phyloP scores from a whole-genome alignment of 2,888 invertebrate genomes.

The Athalia cordata region DNA sequence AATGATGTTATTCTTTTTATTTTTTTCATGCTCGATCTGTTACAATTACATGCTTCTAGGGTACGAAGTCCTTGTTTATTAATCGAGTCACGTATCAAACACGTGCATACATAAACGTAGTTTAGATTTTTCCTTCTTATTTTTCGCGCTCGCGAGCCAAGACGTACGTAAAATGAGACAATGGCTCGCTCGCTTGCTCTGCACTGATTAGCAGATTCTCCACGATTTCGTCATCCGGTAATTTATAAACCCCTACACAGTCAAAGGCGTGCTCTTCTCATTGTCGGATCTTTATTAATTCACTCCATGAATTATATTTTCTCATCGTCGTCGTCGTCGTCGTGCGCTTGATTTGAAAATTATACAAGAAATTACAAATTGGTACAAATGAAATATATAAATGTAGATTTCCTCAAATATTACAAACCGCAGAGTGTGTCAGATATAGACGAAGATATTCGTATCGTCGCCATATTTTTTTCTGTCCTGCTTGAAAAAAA shows the following conservation, averaged over 20 bases:
- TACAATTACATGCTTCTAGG: neutral
- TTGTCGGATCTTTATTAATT: too few species aligned
- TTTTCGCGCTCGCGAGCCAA: neutral
- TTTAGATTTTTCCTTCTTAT: constrained; percentile 5
- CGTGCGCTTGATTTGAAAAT: too few species aligned
- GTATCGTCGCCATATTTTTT: too few species aligned
- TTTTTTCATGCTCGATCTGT: neutral
- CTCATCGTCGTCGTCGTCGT: too few species aligned
- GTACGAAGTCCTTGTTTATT: neutral
- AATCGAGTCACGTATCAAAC: constrained; percentile 26
- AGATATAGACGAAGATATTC: too few species aligned
- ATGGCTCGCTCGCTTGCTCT: neutral
- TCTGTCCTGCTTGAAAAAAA: too few species aligned
- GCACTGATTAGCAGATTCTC: constrained; percentile 35
- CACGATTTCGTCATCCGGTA: constrained; percentile 33
- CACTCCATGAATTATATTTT: too few species aligned
- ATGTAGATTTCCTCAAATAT: too few species aligned
- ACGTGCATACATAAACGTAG: neutral
- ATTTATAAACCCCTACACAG: constrained; percentile 22
- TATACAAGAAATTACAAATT: too few species aligned
- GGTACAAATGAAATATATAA: too few species aligned
- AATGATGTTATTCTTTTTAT: neutral
- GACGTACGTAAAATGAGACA: constrained; percentile 16
- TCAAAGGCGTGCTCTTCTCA: neutral
- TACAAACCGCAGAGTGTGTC: too few species aligned